Conservation (phyloP, 2,888 invertebrate genomes). For the Drosophila anomalata region DNA sequence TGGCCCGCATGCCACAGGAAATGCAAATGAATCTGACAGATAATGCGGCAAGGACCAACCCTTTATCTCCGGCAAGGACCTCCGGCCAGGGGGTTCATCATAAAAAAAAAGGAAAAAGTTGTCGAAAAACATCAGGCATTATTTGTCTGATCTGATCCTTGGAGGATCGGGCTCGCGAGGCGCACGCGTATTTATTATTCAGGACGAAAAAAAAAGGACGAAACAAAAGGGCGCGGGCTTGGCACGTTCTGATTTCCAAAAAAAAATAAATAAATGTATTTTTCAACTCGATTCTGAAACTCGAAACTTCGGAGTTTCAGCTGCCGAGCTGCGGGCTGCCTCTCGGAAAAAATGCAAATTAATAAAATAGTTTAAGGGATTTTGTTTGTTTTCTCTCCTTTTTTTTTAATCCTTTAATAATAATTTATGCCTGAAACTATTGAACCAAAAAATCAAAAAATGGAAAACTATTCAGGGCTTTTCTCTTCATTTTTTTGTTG, state of each 20-base stretch:
- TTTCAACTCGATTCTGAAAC: neutral
- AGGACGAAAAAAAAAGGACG: neutral
- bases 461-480: neutral
- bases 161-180: conserved; percentile 42
- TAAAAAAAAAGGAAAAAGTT: conserved; percentile 73
- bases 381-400: neutral
- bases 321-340: conserved; percentile 42
- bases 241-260: conserved; percentile 37
- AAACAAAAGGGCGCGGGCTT: conserved; percentile 37
- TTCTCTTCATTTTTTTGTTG: neutral
- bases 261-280: too few relatives aligned
- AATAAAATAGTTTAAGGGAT: conserved; percentile 2
- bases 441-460: neutral
- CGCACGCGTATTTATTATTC: conserved; percentile 60
- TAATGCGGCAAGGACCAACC: conserved; percentile 33
- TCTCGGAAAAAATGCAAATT: conserved; percentile 5
- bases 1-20: conserved; percentile 56
- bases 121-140: conserved; percentile 73
- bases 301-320: conserved; percentile 7
- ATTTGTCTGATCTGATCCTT: conserved; percentile 36
- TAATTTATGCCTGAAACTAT: neutral
- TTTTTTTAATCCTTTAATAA: neutral
- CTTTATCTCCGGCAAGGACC: conserved; percentile 1
- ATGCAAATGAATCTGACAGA: conserved; percentile 81
- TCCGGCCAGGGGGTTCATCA: conserved; percentile 48